Percentiles rank a stretch among this genome's conserved stretches.
Evolutionary conservation across 2,888 invertebrate genomes (phyloP).

Genomic region (Pollenia griseotomentosa): DNA sequence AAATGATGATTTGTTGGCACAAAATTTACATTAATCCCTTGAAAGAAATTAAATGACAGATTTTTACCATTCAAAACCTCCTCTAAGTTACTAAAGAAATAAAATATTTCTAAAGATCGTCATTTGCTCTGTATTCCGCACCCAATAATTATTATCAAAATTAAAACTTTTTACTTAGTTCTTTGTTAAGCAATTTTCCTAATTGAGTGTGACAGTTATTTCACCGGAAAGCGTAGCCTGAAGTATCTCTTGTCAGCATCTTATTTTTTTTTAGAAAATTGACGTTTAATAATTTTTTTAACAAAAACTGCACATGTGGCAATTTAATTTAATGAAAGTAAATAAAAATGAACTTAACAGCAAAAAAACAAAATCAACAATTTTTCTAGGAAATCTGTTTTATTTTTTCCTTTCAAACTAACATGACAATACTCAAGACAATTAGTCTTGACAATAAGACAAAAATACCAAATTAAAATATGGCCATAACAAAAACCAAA

Average conservation of each 20-base stretch:
- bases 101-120: too few species aligned
- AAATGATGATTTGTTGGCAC: too few species aligned
- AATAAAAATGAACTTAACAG: slow-evolving; percentile 37
- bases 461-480: slow-evolving; percentile 59
- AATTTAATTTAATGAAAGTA: slow-evolving; percentile 55
- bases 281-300: slow-evolving; percentile 29
- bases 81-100: too few species aligned
- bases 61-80: too few species aligned
- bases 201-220: slow-evolving; percentile 38
- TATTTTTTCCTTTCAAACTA: not conserved
- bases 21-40: too few species aligned
- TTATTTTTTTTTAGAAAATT: slow-evolving; percentile 27
- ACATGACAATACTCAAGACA: slow-evolving; percentile 58
- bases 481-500: slow-evolving; percentile 39
- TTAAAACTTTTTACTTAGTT: slow-evolving; percentile 25
- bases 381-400: slow-evolving; percentile 65
- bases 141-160: too few species aligned
- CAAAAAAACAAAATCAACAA: not conserved
- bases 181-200: slow-evolving; percentile 3
- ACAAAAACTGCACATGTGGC: slow-evolving; percentile 25
- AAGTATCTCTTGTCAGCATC: not conserved
- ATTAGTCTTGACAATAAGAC: slow-evolving; percentile 66
- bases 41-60: too few species aligned
- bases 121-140: too few species aligned
- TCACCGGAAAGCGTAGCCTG: not conserved